Base-by-base conservation (phyloP, 2,113 vertebrate genomes). In the Diphyllodes magnificus region DNA sequence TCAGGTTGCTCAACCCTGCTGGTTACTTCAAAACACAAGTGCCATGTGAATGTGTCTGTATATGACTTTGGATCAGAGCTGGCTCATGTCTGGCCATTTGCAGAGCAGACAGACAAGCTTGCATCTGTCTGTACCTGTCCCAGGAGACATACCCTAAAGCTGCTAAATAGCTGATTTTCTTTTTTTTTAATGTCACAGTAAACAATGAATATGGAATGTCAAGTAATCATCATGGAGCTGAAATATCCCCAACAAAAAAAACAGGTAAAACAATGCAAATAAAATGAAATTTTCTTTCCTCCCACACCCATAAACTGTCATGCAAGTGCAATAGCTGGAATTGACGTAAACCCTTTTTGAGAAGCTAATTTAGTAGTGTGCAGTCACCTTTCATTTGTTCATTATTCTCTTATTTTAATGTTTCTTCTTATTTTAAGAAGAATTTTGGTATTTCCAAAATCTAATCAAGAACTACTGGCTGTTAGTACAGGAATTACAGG, bases 111-210 rank as follows among this genome's bases (percentile, higher is more conserved):
- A 96, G 82, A 82, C 95, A 94, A 83, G 91, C 94, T 97, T 77
- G 65, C 76, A 95, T 95, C 76, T 96, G 92, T 75, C 96, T 96
- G 60, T 96, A 94, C 96, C 91, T 96, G 96, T 93, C 76, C 90
- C 50, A 90, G 92, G 65, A 94, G 94, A 95, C 94, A 83, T 96
- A 96, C 90, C 95, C 82, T 95, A 60, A 83, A 95, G 96, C 94
- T 88, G 82, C 68, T 95, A 86, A 94, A 86, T 77, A 94, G 79
- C 42, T 85, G 44, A 24, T 61, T 73, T 71, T 61, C 49, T 61
- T 84, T 72, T 73, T 90, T 87, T 93, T 92, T 90, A 42, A 93
- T 95, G 93, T 96, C 93, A 90, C 76, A 68, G 82, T 92, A 94
- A 94, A 96, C 80, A 93, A 86, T 92, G 93, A 93, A 84, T 96